Percentiles rank a stretch among this genome's conserved stretches.
Evolutionary conservation across 2,113 vertebrate species (phyloP).

Genomic region (Jaculus jaculus): DNA sequence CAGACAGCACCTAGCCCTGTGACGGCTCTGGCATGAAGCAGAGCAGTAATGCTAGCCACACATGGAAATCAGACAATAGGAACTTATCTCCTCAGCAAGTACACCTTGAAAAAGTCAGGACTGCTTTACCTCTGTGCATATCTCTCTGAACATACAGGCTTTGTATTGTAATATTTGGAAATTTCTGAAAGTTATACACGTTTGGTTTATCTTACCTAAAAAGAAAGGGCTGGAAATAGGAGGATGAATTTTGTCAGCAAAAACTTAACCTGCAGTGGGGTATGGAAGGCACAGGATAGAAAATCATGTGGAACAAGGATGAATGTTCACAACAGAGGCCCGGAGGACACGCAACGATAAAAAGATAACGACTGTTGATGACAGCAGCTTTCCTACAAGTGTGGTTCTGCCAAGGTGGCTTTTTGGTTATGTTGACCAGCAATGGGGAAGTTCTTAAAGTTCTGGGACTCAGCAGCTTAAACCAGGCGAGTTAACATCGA

Average conservation of each 20-base stretch:
- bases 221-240: not conserved
- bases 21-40: not conserved
- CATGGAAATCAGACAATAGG: not conserved
- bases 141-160: constrained; percentile 43
- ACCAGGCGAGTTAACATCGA: constrained; percentile 4
- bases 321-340: constrained; percentile 58
- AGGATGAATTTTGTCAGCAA: constrained; percentile 57
- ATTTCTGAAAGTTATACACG: constrained; percentile 56
- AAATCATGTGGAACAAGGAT: constrained; percentile 53
- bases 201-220: constrained; percentile 45
- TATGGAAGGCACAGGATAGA: constrained; percentile 70
- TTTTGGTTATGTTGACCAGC: not conserved
- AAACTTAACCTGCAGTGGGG: constrained; percentile 62
- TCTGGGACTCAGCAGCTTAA: constrained; percentile 46
- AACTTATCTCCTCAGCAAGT: constrained; percentile 21
- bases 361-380: constrained; percentile 24
- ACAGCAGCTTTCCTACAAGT: constrained; percentile 65
- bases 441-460: not conserved
- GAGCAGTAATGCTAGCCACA: not conserved
- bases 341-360: constrained; percentile 26
- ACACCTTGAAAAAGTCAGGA: constrained; percentile 25
- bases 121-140: not conserved
- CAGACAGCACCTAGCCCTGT: not conserved
- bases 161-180: constrained; percentile 9
- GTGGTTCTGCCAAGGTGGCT: not conserved